phyloP scores from a whole-genome alignment of 2,113 vertebrate genomes.

The Nothoprocta perdicaria region DNA sequence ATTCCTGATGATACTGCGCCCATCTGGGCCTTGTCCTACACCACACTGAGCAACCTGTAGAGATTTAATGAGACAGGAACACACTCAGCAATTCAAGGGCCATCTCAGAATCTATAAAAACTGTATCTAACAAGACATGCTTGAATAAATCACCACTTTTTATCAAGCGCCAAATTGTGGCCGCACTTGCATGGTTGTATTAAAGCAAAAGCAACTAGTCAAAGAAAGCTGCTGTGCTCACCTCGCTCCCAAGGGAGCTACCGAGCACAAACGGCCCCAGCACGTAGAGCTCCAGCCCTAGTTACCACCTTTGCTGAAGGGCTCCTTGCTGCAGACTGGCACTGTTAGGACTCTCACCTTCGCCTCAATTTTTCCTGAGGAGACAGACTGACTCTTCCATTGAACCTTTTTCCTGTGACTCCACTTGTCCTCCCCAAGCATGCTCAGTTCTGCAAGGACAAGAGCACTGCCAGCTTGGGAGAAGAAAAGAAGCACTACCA shows the following conservation, averaged over 20 bases:
- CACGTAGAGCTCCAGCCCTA: background rate
- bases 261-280: background rate
- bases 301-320: too few relatives aligned
- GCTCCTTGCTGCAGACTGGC: background rate
- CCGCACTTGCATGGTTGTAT: background rate
- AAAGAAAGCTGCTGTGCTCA: background rate
- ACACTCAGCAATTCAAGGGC: background rate
- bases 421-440: background rate
- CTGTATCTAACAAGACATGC: fast-evolving
- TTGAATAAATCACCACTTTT: background rate
- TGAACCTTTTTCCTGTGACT: background rate
- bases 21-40: background rate
- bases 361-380: background rate
- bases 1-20: background rate
- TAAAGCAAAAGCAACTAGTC: background rate
- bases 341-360: background rate
- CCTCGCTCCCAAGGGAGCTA: background rate
- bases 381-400: background rate
- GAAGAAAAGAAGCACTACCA: background rate
- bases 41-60: background rate
- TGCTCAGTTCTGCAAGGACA: background rate
- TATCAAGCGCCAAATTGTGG: background rate
- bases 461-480: background rate
- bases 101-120: background rate
- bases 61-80: fast-evolving